These are phyloP conservation scores for Phrynocephalus guinanensis DNA, from an alignment of 2,797 vertebrate species.

Conservation along the genomic window DNA sequence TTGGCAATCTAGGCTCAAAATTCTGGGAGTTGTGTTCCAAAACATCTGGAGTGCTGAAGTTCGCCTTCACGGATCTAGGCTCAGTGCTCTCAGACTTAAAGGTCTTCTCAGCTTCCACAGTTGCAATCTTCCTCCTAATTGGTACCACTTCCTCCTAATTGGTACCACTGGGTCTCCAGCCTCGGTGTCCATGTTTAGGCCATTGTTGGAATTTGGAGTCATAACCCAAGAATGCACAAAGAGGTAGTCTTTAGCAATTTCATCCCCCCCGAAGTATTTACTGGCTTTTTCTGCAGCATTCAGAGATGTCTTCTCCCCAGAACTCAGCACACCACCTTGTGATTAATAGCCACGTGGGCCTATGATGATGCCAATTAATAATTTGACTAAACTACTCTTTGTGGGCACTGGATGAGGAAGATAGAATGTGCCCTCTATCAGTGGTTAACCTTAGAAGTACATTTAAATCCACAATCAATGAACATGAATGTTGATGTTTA, in stretches of 20 bases:
- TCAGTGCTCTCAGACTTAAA: background rate
- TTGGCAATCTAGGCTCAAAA: no score
- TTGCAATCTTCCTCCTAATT: background rate
- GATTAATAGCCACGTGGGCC: conserved; percentile 14
- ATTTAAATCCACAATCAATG: conserved; percentile 72
- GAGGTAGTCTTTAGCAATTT: background rate
- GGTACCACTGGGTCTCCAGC: background rate
- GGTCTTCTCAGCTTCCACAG: background rate
- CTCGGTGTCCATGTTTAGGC: background rate
- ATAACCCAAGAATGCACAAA: background rate
- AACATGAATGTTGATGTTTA: conserved; percentile 52
- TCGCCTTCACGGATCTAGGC: background rate
- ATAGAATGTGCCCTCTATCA: conserved; percentile 51
- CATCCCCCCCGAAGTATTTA: background rate
- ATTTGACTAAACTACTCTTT: conserved; percentile 63
- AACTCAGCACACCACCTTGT: background rate
- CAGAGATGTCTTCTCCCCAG: background rate
- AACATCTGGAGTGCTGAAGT: no score
- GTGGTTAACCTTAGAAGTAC: conserved; percentile 64
- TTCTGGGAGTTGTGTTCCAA: no score
- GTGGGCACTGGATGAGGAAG: conserved; percentile 50
- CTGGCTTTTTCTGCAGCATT: background rate
- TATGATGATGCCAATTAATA: conserved; percentile 56
- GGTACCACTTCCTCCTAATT: background rate
- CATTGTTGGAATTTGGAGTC: background rate